Evolutionary conservation across 2,888 invertebrate species (phyloP), one percentile per base, ranked within the genome.

Genomic region (Oligia strigilis): DNA sequence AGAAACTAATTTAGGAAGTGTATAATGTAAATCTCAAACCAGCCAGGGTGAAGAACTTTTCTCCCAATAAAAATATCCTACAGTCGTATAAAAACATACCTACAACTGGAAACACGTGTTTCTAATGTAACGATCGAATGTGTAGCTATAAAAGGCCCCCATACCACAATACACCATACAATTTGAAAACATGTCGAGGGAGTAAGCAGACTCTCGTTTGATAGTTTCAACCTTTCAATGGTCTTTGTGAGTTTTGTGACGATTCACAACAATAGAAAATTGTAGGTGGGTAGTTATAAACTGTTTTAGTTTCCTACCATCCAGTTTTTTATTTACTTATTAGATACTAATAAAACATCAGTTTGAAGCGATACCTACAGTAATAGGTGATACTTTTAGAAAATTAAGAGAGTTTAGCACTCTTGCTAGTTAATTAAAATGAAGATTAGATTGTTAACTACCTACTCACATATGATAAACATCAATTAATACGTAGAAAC

Each of bases 251-350:
- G 40, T 40, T 40, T 40, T 40, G 40, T 55, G 9, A 29, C 14
- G 14, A 19, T 46, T 82, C 17, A 62, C 4, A 55, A 55, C 36
- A 62, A 77, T 13, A 17, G n/a, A 29, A 62, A 6, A 17, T 55
- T 55, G 0, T 29, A 11, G 1, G 62, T 55, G 77, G 83, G 83
- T 83, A 77, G 43, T 69, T 67, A 5, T n/a, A 23, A 46, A 60
- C 1, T n/a, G 1, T 64, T 49, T 65, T 23, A 5, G 46, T 52
- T 40, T 60, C 13, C 29, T 62, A 40, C 14, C 19, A 29, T 9
- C 9, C 8, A 40, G 6, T 74, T 49, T 23, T 60, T 60, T 60
- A n/a, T 60, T 11, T 60, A 60, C 58, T 11, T n/a, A n/a, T n/a
- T n/a, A n/a, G n/a, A n/a, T n/a, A 58, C 11, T 23, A 58, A 60